Evolutionary conservation across 2,113 vertebrate species (phyloP).

Genomic region (Mus musculus): GRCm39 chr1:155954501-155955000

Average conservation of each 20-base stretch:
- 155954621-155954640: not conserved
- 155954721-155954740: constrained; percentile 89
- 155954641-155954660: constrained; percentile 96
- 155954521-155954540: constrained; percentile 32
- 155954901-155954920: constrained; percentile 81
- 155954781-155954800: constrained; percentile 93
- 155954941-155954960: constrained; percentile 94
- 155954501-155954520: not conserved
- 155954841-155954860: constrained; percentile 92
- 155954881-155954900: constrained; percentile 86
- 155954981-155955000: constrained; percentile 86
- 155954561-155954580: not conserved
- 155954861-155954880: constrained; percentile 86
- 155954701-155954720: constrained; percentile 91
- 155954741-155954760: constrained; percentile 90
- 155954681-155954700: constrained; percentile 84
- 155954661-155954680: constrained; percentile 93
- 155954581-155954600: not conserved
- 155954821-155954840: constrained; percentile 95
- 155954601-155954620: not conserved
- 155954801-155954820: constrained; percentile 93
- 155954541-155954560: not conserved
- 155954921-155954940: constrained; percentile 87
- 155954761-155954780: constrained; percentile 91
- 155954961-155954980: constrained; percentile 88